Evolutionary conservation across 2,113 vertebrate species (phyloP), one percentile per base, ranked within the genome.

Genomic region (Mola mola): DNA sequence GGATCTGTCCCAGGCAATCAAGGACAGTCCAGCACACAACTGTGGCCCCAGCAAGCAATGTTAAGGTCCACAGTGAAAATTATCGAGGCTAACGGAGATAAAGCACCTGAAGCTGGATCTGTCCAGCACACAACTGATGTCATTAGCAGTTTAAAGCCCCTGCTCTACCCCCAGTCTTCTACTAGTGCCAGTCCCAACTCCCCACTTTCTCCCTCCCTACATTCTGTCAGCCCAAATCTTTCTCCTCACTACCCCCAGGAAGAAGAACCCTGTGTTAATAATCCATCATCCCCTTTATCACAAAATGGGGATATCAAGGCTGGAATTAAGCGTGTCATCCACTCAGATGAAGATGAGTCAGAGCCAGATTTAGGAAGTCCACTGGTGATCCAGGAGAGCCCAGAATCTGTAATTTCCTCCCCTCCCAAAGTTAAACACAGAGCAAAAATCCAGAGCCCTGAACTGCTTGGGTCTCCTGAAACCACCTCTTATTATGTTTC

Each of bases 371-470:
- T 93, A 0, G 89, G 85, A 33, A 89, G 92, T 41, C 85, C 91
- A 0, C 81, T 93, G 8, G 85, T 93, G 36, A 93, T 93, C 61
- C 92, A 92, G 12, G 92, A 93, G 51, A 90, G 89, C 56, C 92
- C 91, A 4, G 89, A 91, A n/a, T 77, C 80, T 36, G 49, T 62
- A 2, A 59, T 72, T 40, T 53, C 82, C 26, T 71, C 87, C 1
- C 72, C 87, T 49, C 84, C 86, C 3, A 88, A 82, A 57, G 79
- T 90, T 31, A 88, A 79, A 66, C 71, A 40, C n/a, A 59, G 71
- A 59, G 63, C 50, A 13, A 64, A 59, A 47, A 40, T 72, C 22
- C 67, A 48, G 19, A 19, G 15, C 5, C 20, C 78, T 2, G 62
- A 82, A 10, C 50, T 66, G 5, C 56, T 79, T 15, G 36, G 56